Conservation (phyloP, 2,113 vertebrate species). For the Loxodonta africana region DNA sequence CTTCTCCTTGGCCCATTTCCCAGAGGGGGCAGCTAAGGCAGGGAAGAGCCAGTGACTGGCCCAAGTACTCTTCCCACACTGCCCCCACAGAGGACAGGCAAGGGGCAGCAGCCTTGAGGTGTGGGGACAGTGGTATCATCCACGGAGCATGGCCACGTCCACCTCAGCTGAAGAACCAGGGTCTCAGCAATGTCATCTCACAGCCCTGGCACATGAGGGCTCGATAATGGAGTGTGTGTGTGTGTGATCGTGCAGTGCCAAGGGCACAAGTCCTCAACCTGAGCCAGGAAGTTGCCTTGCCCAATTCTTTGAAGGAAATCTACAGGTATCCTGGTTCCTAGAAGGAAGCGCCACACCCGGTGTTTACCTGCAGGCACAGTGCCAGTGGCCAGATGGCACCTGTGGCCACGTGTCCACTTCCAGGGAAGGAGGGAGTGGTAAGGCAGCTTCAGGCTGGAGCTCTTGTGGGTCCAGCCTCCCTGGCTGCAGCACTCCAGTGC, state of each 20-base stretch:
- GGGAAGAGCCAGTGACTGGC: neutral
- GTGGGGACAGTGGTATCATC: neutral
- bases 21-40: neutral
- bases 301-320: constrained; percentile 48
- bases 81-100: neutral
- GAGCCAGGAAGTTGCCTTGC: neutral
- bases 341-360: constrained; percentile 57
- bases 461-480: neutral
- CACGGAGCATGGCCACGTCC: neutral
- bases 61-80: neutral
- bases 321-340: neutral
- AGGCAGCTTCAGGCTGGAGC: neutral
- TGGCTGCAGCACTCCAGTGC: neutral
- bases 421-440: neutral
- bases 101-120: neutral
- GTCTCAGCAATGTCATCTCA: accelerated
- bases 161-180: neutral
- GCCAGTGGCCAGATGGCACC: neutral
- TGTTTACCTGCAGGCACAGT: neutral
- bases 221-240: too few species aligned
- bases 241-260: neutral
- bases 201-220: accelerated
- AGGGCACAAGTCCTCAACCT: neutral
- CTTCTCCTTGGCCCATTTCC: neutral
- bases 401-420: neutral